Conservation (phyloP, 2,113 vertebrate genomes). For the Rana temporaria region DNA sequence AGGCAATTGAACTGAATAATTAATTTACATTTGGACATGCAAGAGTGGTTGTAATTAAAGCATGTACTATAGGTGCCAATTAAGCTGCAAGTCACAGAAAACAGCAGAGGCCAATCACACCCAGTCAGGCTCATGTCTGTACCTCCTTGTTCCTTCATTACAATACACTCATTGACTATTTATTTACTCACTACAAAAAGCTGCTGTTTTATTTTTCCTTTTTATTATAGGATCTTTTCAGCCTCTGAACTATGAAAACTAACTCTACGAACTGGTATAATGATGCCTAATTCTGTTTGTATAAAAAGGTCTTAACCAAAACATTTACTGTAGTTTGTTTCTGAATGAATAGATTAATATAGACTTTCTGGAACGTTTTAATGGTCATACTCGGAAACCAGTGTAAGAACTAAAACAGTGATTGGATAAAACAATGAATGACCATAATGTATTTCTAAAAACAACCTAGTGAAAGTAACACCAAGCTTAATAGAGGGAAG, state of each 20-base stretch:
- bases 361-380: too few species aligned
- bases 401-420: too few species aligned
- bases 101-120: conserved; percentile 66
- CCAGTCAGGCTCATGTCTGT: conserved; percentile 64
- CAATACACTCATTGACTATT: conserved; percentile 90
- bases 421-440: too few species aligned
- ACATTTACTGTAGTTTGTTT: conserved; percentile 12
- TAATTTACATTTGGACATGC: conserved; percentile 71
- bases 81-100: conserved; percentile 81
- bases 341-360: too few species aligned
- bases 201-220: conserved; percentile 81
- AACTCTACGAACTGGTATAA: conserved; percentile 14
- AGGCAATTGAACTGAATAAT: conserved; percentile 73
- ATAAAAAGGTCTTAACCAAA: conserved; percentile 22
- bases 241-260: conserved; percentile 45
- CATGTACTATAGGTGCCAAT: conserved; percentile 67
- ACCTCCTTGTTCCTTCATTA: conserved; percentile 69
- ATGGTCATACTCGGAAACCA: too few species aligned
- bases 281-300: not conserved
- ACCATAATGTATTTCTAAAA: too few species aligned
- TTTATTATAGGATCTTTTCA: conserved; percentile 72
- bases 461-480: too few species aligned
- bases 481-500: too few species aligned
- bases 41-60: conserved; percentile 71
- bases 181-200: conserved; percentile 82